Percentiles rank a stretch among this genome's conserved stretches.
Conservation (phyloP, 2,113 vertebrate species). For the Balaeniceps rex region DNA sequence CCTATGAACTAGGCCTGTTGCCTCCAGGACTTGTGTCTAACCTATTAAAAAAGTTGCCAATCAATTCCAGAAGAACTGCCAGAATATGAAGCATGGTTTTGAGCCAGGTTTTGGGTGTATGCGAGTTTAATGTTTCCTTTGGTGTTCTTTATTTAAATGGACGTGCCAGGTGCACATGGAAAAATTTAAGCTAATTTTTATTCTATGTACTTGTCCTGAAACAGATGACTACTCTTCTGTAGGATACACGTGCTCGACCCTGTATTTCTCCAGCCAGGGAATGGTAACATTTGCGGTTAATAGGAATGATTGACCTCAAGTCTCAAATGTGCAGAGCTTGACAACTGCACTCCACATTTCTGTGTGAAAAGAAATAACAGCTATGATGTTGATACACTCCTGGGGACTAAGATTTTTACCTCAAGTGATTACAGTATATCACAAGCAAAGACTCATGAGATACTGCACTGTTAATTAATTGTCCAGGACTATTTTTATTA, state of each 20-base stretch:
- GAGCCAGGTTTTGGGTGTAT: background rate
- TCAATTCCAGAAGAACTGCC: background rate
- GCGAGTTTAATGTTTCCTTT: slow-evolving; percentile 2
- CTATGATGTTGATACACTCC: background rate
- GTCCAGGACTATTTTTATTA: background rate
- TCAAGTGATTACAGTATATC: background rate
- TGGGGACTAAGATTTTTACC: background rate
- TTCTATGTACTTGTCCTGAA: background rate
- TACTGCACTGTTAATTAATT: slow-evolving; percentile 23
- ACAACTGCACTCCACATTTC: background rate
- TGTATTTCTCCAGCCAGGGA: background rate
- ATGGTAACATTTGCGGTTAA: slow-evolving; percentile 3
- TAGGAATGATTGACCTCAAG: slow-evolving; percentile 1
- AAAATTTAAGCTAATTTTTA: slow-evolving; percentile 33
- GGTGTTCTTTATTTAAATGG: slow-evolving; percentile 8
- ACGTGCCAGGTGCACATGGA: slow-evolving; percentile 18
- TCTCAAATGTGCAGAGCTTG: background rate
- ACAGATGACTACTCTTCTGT: background rate
- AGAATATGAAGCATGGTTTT: background rate
- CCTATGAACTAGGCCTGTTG: background rate
- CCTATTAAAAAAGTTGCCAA: background rate
- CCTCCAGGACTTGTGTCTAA: background rate
- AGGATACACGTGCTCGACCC: background rate
- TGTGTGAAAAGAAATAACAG: background rate
- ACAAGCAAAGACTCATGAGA: slow-evolving; percentile 2